phyloP scores from a whole-genome alignment of 2,888 invertebrate species.

The Lithophane socia region DNA sequence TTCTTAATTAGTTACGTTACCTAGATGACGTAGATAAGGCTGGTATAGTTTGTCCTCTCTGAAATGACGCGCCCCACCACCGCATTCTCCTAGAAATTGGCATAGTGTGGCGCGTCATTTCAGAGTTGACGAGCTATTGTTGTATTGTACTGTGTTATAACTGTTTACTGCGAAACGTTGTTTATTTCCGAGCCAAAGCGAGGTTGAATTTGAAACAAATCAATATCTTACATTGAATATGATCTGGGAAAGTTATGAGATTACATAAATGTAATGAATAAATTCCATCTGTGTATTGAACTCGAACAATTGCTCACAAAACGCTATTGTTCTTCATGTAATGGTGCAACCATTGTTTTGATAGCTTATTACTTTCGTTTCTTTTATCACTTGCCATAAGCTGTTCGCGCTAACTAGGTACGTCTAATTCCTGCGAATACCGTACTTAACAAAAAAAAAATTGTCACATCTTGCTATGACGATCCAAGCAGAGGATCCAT shows the following conservation, averaged over 20 bases:
- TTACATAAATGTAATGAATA: constrained; percentile 12
- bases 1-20: constrained; percentile 1
- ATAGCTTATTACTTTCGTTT: constrained; percentile 37
- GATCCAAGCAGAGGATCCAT: neutral
- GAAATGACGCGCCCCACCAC: no score
- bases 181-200: neutral
- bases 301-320: constrained; percentile 37
- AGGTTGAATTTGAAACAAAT: neutral
- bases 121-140: no score
- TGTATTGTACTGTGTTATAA: neutral
- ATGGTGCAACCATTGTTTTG: constrained; percentile 25
- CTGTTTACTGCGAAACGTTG: neutral
- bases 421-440: neutral
- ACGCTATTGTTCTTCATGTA: constrained; percentile 40
- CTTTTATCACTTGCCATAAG: constrained; percentile 2
- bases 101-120: no score
- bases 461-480: neutral
- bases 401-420: neutral
- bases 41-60: no score
- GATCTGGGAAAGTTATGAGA: neutral
- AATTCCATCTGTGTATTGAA: constrained; percentile 14
- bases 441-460: neutral
- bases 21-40: neutral
- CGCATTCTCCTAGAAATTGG: no score
- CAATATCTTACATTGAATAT: neutral